Evolutionary conservation across 2,797 vertebrate species (phyloP).

Genomic region (Artibeus jamaicensis): DNA sequence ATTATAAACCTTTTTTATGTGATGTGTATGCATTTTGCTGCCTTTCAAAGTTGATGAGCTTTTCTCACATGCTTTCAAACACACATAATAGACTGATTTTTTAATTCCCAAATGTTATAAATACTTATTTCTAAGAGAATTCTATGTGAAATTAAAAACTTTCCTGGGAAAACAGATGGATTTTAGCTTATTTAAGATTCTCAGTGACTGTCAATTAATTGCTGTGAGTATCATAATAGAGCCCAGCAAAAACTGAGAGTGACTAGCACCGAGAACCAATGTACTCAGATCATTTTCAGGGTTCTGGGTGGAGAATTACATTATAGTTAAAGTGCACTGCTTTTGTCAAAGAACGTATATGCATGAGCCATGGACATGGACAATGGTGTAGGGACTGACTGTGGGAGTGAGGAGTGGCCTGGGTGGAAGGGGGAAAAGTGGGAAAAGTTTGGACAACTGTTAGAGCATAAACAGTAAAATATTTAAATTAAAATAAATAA

Average conservation of each 20-base stretch:
- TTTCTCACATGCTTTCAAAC: conserved; percentile 57
- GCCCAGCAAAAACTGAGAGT: not conserved
- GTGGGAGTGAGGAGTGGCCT: not conserved
- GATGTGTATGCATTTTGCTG: conserved; percentile 6
- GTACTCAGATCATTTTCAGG: not conserved
- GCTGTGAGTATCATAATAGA: not conserved
- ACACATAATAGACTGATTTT: conserved; percentile 34
- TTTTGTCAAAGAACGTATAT: not conserved
- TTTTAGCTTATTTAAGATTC: conserved; percentile 22
- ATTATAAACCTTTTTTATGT: conserved; percentile 54
- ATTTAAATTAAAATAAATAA: not conserved
- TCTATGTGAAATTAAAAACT: conserved; percentile 30
- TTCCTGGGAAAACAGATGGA: not conserved
- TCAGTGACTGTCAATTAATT: not conserved
- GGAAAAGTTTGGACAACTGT: not conserved
- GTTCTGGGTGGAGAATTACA: not conserved
- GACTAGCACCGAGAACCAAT: too few relatives aligned
- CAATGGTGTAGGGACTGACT: not conserved
- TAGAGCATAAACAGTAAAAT: not conserved
- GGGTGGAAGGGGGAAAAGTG: not conserved
- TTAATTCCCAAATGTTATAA: conserved; percentile 55
- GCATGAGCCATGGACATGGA: not conserved
- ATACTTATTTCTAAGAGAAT: conserved; percentile 58
- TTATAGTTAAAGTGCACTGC: not conserved
- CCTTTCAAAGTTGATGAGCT: conserved; percentile 45